Evolutionary conservation across 2,113 vertebrate genomes (phyloP), one percentile per base, ranked within the genome.

Genomic region (Pungitius pungitius): DNA sequence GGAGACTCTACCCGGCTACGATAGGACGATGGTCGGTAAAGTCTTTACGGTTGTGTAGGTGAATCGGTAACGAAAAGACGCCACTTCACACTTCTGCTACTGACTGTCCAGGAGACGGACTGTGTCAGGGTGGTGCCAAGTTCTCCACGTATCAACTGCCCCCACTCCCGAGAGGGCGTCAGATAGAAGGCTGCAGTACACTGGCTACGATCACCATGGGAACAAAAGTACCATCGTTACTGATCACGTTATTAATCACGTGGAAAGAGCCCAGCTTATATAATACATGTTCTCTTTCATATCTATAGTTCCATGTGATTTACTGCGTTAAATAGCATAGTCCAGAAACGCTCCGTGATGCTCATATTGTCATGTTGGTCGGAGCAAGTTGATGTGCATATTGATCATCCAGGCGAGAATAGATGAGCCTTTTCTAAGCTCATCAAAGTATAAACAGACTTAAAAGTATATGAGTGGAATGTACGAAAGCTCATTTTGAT

Each of bases 71-170:
- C 4, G 8, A 20, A 0, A 47, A 39, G 7, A 11, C 0, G 14
- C 52, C 30, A 40, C 47, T 37, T 67, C 22, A 35, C 51, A 68
- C 22, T 11, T 33, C 40, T 47, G 39, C 15, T 11, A 2, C 33
- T 56, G 45, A 47, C 20, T 54, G 54, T 27, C 55, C 37, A 5
- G 11, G 12, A 59, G 17, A 27, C 15, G 33, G 74, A 8, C 15
- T 69, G 58, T 55, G 30, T 60, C 66, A 73, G 69, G 71, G 51
- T 71, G 58, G 43, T 54, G 81, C 33, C 37, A 84, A 71, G 65
- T 87, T 78, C 71, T 43, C 65, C 65, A 75, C 82, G 85, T 83
- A 56, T 76, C 82, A 73, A 6, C 39, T 37, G 60, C 0, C 56
- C 26, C 45, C 55, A 30, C n/a, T 8, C 17, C 3, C 6, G 8